phyloP scores from a whole-genome alignment of 2,797 vertebrate species.

The Xenopus petersii region DNA sequence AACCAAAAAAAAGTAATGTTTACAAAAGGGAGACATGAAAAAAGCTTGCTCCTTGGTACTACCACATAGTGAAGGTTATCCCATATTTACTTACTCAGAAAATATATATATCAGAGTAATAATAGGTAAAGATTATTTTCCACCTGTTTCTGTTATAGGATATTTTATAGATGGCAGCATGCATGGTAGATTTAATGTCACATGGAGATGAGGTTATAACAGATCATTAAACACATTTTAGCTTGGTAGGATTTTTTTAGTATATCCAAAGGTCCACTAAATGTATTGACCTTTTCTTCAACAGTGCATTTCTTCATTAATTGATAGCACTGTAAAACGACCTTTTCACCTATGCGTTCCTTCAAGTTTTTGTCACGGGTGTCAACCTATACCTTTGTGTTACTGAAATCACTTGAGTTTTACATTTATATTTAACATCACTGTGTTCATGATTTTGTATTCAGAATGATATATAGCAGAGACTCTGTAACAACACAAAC shows the following conservation, averaged over 20 bases:
- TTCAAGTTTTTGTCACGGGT: not conserved
- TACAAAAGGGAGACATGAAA: no score
- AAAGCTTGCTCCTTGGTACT: no score
- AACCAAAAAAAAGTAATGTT: no score
- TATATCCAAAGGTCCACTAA: conserved; percentile 18
- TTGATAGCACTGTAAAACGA: conserved; percentile 13
- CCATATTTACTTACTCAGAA: no score
- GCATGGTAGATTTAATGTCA: not conserved
- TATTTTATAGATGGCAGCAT: not conserved
- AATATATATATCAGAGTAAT: no score
- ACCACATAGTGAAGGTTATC: no score
- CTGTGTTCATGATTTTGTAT: no score
- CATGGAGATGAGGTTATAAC: conserved; percentile 5
- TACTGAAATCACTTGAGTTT: not conserved
- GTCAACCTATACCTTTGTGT: not conserved
- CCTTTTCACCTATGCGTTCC: conserved; percentile 19
- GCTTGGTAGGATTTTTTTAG: conserved; percentile 7
- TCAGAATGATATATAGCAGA: no score
- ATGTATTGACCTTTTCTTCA: conserved; percentile 24
- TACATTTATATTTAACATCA: no score
- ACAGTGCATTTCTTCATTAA: conserved; percentile 8
- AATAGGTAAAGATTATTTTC: no score
- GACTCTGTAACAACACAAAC: no score
- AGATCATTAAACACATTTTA: conserved; percentile 30
- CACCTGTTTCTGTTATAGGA: not conserved